phyloP scores from a whole-genome alignment of 2,797 vertebrate genomes.

The Danio choprae region DNA sequence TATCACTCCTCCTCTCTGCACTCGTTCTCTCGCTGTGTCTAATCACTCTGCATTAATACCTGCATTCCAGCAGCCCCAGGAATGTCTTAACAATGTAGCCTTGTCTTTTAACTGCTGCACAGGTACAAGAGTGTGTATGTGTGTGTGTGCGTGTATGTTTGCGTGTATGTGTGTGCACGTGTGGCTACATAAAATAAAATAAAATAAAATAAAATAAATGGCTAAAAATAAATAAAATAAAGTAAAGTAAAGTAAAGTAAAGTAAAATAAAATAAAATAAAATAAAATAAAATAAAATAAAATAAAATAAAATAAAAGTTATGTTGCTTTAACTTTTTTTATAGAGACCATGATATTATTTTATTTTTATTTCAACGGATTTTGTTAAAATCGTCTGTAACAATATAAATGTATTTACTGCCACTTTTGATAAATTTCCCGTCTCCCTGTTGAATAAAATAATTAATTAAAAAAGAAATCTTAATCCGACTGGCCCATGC shows the following conservation, averaged over 20 bases:
- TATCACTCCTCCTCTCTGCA: not conserved
- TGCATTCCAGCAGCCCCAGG: conserved; percentile 80
- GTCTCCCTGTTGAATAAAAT: not conserved
- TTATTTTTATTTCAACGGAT: no score
- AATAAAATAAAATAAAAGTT: no score
- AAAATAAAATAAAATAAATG: not conserved
- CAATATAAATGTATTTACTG: not conserved
- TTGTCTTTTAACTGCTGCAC: conserved; percentile 68
- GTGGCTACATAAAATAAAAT: not conserved
- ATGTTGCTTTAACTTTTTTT: no score
- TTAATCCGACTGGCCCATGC: not conserved
- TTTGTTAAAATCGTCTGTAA: no score
- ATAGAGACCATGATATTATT: no score
- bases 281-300: no score
- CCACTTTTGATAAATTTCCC: not conserved
- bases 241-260: not conserved
- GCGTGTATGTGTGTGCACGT: not conserved
- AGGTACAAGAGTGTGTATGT: conserved; percentile 47
- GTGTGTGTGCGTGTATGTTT: not conserved
- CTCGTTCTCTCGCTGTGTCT: conserved; percentile 63
- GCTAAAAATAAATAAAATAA: no score
- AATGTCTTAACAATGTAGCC: conserved; percentile 81
- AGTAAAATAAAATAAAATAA: no score
- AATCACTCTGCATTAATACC: conserved; percentile 78
- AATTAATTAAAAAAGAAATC: not conserved